Base-by-base conservation (phyloP, 2,113 vertebrate genomes). In the Ondatra zibethicus region DNA sequence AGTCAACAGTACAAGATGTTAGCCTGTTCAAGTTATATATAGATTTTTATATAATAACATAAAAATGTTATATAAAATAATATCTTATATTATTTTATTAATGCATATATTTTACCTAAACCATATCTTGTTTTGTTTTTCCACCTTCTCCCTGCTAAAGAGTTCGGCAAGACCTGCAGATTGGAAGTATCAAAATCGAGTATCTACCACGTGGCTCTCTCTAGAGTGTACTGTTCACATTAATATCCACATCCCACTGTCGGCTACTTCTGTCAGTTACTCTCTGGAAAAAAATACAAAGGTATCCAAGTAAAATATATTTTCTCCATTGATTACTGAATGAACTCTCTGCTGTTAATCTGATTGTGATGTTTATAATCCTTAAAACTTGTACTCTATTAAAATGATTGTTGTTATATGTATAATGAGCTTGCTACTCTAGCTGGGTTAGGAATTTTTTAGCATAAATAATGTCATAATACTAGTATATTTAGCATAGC, bases 141-240 rank as follows among this genome's bases (percentile, higher is more conserved):
- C 29, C 14, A 25, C 42, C 47, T 93, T 90, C 12, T 45, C 31
- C 23, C 50, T 89, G 19, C 9, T 98, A 99, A 94, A 97, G 99
- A 99, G 99, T 98, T 98, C 98, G 77, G 99, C 99, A 81, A 99
- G 99, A 91, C 99, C 99, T 55, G 99, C 99, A 96, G 99, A 99
- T 27, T 99, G 99, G 99, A 99, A 99, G 96, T 99, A 99, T 47
- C 99, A 99, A 96, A 98, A 96, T n/a, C 98, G 98, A 66, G 96
- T 99, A 0, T 99, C 98, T 66, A 97, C 98, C 25, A 99, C 98
- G 58, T 99, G 99, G 99, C 97, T 98, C 42, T 97, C 98, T 58
- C 97, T 99, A 95, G 98, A 98, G 27, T 99, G 99, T 93, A 99
- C 99, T 52, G 81, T 99, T 50, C 98, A 99, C 84, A 96, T 99